Conservation (phyloP, 2,113 vertebrate genomes). For the Erythrolamprus reginae region DNA sequence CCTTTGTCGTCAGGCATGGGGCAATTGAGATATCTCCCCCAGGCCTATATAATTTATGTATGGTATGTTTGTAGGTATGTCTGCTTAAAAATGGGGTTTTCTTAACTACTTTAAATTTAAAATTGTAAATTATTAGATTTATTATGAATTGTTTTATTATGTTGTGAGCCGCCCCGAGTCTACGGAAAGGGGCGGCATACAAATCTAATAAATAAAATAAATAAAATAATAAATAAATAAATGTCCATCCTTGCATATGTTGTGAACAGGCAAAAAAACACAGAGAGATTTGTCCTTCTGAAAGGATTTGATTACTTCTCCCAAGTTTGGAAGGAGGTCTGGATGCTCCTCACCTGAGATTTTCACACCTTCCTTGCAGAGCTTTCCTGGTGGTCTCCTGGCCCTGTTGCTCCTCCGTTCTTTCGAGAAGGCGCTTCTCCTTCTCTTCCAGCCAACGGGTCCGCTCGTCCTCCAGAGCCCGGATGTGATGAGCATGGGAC, state of each 20-base stretch:
- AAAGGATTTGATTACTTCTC: not conserved
- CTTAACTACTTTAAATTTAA: no score
- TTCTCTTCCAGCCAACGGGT: conserved; percentile 61
- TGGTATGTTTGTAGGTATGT: no score
- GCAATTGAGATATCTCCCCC: no score
- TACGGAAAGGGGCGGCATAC: no score
- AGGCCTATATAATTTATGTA: no score
- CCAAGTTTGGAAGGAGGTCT: not conserved
- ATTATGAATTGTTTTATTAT: no score
- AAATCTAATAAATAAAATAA: no score
- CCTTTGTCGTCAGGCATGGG: no score
- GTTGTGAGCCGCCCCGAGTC: no score
- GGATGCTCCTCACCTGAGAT: conserved; percentile 55
- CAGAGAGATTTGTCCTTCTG: not conserved
- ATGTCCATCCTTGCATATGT: not conserved
- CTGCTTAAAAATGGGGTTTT: no score
- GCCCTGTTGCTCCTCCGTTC: conserved; percentile 10
- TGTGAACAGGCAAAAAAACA: not conserved
- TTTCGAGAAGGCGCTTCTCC: not conserved
- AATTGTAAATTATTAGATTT: no score
- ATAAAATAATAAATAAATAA: no score
- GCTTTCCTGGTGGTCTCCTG: conserved; percentile 25
- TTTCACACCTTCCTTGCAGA: conserved; percentile 47
- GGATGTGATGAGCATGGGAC: conserved; percentile 33
- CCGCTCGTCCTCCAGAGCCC: conserved; percentile 54